Conservation (phyloP, 1,140 invertebrate genomes). For the Planococcus citri region DNA sequence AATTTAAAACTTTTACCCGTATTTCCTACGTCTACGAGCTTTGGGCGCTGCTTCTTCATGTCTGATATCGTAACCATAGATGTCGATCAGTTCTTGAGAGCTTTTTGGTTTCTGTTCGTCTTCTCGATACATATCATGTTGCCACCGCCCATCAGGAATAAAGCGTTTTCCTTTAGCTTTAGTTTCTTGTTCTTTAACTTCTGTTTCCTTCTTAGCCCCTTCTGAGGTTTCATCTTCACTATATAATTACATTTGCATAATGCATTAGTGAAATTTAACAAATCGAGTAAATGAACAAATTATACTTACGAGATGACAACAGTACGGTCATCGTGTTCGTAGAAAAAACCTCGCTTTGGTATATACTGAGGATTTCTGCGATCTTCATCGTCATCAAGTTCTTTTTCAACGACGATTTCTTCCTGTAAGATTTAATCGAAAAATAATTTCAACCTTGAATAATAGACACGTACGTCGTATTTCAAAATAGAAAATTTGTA, state of each 20-base stretch:
- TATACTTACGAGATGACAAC: slow-evolving; percentile 39
- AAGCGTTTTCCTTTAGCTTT: slow-evolving; percentile 44
- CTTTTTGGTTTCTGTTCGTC: slow-evolving; percentile 72
- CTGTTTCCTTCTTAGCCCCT: slow-evolving; percentile 35
- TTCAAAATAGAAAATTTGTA: background rate
- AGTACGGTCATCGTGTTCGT: slow-evolving; percentile 89
- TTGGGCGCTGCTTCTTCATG: slow-evolving; percentile 81
- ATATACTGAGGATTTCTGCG: slow-evolving; percentile 93
- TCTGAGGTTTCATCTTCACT: slow-evolving; percentile 17
- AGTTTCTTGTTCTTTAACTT: slow-evolving; percentile 32
- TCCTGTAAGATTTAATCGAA: too few species aligned
- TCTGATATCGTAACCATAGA: slow-evolving; percentile 91
- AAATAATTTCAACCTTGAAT: background rate
- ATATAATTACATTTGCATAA: too few species aligned
- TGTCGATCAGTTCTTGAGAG: slow-evolving; percentile 67
- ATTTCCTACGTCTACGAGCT: slow-evolving; percentile 65
- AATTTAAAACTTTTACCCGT: slow-evolving; percentile 47
- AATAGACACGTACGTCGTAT: background rate
- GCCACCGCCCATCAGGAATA: slow-evolving; percentile 63
- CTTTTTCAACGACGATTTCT: slow-evolving; percentile 36
- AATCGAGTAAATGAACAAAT: background rate
- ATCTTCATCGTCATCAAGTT: slow-evolving; percentile 86
- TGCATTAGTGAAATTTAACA: background rate
- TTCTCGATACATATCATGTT: slow-evolving; percentile 79
- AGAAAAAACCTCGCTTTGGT: slow-evolving; percentile 88